Base-by-base conservation (phyloP, 2,797 vertebrate species). In the Crenichthys baileyi region DNA sequence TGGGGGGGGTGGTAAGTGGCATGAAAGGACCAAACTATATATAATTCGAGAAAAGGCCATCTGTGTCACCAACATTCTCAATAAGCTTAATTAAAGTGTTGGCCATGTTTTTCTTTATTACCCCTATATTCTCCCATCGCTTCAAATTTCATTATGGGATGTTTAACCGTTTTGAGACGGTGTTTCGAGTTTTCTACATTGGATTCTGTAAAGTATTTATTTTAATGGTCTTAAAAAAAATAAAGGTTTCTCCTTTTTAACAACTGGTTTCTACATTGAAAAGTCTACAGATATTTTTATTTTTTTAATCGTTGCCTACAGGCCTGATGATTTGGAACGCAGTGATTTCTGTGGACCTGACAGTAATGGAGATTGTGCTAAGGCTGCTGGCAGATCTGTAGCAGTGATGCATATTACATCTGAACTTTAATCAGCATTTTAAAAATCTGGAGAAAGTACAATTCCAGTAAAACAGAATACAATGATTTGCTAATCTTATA, bases 151-250 rank as follows among this genome's bases (percentile, higher is more conserved):
- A 58, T 93, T 92, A 93, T 87, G 87, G 79, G 91, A 91, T 95
- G 93, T 95, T 36, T 95, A 91, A 94, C 91, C 86, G 93, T 95
- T 78, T 95, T 95, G 95, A 95, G 95, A 91, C 94, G 72, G 89
- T 96, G 95, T 96, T 94, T 92, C 91, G 93, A 93, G 78, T 96
- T 95, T 96, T 96, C 92, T 96, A 96, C 96, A 96, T 96, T 95
- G 95, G 93, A 93, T 96, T 96, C 96, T 96, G 95, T 96, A 96
- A 95, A 96, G 96, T 96, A 96, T 96, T 96, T 96, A 96, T 96
- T 96, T 96, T 95, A 96, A 95, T 95, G 94, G 94, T 95, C 94
- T 96, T 95, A 75, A 77, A 92, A 95, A 94, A 94, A 95, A 96
- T 95, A 96, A 96, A 95, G 90, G 92, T 94, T 94, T 94, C 89